phyloP scores from a whole-genome alignment of 2,113 vertebrate genomes.

The Brevimyrus niger region DNA sequence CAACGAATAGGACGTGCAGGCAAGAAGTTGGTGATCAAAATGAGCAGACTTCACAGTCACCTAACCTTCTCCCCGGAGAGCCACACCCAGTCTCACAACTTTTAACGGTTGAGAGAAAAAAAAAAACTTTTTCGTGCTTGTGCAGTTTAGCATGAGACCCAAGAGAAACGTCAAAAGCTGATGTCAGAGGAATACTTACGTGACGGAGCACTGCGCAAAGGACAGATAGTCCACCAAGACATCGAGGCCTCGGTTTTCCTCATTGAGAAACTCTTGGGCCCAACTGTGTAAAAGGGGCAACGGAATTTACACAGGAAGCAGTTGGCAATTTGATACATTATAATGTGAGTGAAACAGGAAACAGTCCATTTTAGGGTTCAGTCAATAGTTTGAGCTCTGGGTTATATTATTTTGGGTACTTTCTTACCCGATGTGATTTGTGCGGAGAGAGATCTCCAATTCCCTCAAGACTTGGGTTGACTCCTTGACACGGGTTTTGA shows the following conservation, averaged over 20 bases:
- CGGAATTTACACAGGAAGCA: background rate
- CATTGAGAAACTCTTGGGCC: constrained; percentile 82
- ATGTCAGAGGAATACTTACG: constrained; percentile 54
- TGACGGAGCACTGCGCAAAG: constrained; percentile 71
- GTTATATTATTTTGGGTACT: background rate
- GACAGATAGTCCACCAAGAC: constrained; percentile 88
- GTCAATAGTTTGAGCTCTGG: background rate
- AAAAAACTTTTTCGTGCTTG: background rate
- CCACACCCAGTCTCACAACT: background rate
- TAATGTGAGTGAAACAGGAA: background rate
- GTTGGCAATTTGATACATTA: background rate
- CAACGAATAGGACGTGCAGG: background rate
- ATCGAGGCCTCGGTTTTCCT: constrained; percentile 82
- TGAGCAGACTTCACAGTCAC: background rate
- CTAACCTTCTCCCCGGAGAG: background rate
- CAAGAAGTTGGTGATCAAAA: background rate
- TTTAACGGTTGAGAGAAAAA: background rate
- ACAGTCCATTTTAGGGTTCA: background rate
- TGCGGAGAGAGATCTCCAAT: constrained; percentile 90
- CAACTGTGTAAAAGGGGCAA: constrained; percentile 50
- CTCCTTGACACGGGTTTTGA: constrained; percentile 75
- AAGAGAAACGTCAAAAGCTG: background rate
- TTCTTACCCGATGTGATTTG: constrained; percentile 88
- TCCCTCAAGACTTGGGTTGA: constrained; percentile 84
- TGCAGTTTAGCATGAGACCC: background rate